Evolutionary conservation across 2,797 vertebrate species (phyloP), one percentile per base, ranked within the genome.

Genomic region (Microctenopoma stevenorrisi): DNA sequence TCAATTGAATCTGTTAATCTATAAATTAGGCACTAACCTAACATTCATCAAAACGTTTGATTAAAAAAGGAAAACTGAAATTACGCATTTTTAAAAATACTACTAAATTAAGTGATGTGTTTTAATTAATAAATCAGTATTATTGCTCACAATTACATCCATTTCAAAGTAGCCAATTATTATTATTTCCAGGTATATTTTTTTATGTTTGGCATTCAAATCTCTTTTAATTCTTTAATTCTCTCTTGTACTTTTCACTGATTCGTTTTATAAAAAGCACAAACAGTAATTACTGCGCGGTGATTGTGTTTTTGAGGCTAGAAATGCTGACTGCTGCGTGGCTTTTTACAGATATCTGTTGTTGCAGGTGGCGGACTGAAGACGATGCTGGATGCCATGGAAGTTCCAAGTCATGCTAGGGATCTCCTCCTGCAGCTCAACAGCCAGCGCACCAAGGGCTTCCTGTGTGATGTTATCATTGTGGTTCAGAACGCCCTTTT

Each of bases 401-500:
- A 98, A 94, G 95, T 96, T 92, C 95, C 97, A 92, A 97, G 96
- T 95, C 97, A 99, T 93, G 96, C 98, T 89, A 96, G 97, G 94
- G 97, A 98, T 95, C 97, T 99, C 90, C 96, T 99, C 81, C 94
- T 98, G 91, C 98, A 99, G 93, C 96, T 99, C 91, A 99, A 99
- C 95, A 96, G 94, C 87, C 98, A 99, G 91, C 96, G 98, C 89
- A 97, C 97, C 94, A 98, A 98, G 89, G 98, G 98, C 87, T 99
- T 99, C 94, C 95, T 99, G 82, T 99, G 98, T 91, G 98, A 99
- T 94, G 98, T 99, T 92, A 98, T 99, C 91, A 97, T 99, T 86
- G 98, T 99, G 93, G 98, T 99, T 94, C 97, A 99, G 94, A 99
- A 99, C 86, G 98, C 97, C 75, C 95, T 99, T 80, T 99, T 99